Conservation (phyloP, 92 coral and sea anemone genomes). For the Umimayanthus chanpuru region DNA sequence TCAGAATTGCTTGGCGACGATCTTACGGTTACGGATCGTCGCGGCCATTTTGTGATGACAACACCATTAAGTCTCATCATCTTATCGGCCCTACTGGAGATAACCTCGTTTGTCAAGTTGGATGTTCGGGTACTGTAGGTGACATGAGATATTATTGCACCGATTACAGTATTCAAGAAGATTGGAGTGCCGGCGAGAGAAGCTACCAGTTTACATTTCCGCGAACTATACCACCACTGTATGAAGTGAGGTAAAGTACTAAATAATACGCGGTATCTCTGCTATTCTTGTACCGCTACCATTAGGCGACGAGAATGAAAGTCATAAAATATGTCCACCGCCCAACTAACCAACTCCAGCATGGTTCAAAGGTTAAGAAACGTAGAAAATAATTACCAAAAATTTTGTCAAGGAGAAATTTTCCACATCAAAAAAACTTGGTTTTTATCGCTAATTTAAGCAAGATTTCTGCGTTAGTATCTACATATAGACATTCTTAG, state of each 20-base stretch:
- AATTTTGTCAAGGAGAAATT: not conserved
- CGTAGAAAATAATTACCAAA: not conserved
- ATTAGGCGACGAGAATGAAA: not conserved
- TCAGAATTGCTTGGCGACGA: conserved; percentile 25
- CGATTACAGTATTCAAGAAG: conserved; percentile 9
- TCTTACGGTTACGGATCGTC: not conserved
- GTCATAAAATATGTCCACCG: not conserved
- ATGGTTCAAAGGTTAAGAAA: not conserved
- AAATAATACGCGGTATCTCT: not conserved
- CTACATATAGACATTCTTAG: not conserved
- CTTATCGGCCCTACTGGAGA: conserved; percentile 2
- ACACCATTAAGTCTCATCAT: not conserved
- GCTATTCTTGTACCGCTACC: not conserved
- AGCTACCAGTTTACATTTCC: conserved; percentile 29
- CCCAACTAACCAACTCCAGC: not conserved
- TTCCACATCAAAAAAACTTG: not conserved
- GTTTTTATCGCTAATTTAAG: not conserved
- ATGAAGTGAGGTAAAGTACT: conserved; percentile 8
- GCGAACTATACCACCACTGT: conserved; percentile 2
- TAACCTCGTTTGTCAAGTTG: conserved; percentile 10
- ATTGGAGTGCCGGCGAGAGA: conserved; percentile 37
- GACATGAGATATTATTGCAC: conserved; percentile 21
- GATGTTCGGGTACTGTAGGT: conserved; percentile 6
- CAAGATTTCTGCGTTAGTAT: not conserved
- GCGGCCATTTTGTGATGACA: conserved; percentile 9